A percentile compares a stretch with the other conserved stretches of the same genome.
phyloP scores from a whole-genome alignment of 2,888 invertebrate genomes.

The Deroplatys truncata region DNA sequence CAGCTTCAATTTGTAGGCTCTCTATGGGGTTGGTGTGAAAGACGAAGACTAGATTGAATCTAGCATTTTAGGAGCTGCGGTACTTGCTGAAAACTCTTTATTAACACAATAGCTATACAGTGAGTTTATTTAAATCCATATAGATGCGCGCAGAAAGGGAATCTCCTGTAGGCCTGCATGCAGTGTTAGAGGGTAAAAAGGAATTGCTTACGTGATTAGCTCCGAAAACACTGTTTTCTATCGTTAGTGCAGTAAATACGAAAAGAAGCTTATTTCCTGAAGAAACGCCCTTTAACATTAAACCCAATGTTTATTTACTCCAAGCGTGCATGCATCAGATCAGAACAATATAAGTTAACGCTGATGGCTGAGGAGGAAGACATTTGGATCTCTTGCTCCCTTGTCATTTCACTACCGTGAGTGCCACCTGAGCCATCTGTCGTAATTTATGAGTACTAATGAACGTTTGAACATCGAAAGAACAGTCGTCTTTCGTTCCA shows the following conservation, averaged over 20 bases:
- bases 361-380: neutral
- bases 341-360: neutral
- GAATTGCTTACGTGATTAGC: no score
- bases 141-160: no score
- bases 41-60: no score
- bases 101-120: no score
- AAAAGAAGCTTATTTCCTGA: neutral
- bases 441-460: conserved; percentile 3
- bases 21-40: no score
- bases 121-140: no score
- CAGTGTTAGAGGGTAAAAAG: no score
- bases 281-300: neutral
- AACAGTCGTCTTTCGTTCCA: neutral
- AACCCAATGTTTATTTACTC: neutral
- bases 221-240: no score
- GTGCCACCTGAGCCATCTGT: neutral
- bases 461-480: neutral
- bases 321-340: neutral
- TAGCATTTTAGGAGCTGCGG: no score
- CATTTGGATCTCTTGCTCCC: neutral
- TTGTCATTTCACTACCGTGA: neutral
- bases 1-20: no score
- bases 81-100: no score
- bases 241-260: neutral
- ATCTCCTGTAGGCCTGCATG: no score